Evolutionary conservation across 1,140 invertebrate species (phyloP).

Genomic region (Triops longicaudatus): DNA sequence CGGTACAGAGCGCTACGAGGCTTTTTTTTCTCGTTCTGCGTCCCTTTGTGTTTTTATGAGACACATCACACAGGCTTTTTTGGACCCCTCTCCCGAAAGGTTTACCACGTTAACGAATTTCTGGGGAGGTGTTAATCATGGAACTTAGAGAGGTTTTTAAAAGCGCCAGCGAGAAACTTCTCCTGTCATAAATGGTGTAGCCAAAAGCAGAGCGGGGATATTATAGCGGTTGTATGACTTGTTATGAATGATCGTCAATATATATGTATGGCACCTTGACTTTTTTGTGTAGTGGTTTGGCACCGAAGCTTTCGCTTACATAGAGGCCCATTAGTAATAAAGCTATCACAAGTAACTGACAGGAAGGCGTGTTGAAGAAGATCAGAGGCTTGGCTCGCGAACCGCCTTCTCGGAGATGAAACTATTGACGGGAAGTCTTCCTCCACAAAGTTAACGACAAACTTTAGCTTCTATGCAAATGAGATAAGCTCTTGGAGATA

Average conservation of each 20-base stretch:
- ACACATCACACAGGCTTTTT: not conserved
- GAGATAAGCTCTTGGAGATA: not conserved
- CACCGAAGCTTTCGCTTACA: not conserved
- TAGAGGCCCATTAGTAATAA: not conserved
- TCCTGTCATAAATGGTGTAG: not conserved
- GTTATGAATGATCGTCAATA: slow-evolving; percentile 15
- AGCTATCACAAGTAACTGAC: slow-evolving; percentile 12
- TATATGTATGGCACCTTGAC: slow-evolving; percentile 1
- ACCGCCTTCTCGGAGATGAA: slow-evolving; percentile 1
- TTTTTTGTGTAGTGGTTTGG: not conserved
- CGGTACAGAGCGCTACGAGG: not conserved
- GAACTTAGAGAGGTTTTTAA: too few relatives aligned
- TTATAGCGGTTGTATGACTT: not conserved
- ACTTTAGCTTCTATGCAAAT: not conserved
- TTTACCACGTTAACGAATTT: too few relatives aligned
- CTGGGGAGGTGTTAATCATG: too few relatives aligned
- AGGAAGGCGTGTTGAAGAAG: slow-evolving; percentile 6
- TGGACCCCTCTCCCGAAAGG: too few relatives aligned
- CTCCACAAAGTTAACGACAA: not conserved
- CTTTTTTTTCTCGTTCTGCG: not conserved
- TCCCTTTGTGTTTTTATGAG: not conserved
- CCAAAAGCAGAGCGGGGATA: not conserved
- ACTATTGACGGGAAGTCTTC: not conserved
- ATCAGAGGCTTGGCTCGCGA: slow-evolving; percentile 3
- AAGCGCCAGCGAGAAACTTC: too few relatives aligned